phyloP scores from a whole-genome alignment of 2,888 invertebrate species.

The Eilema depressum region DNA sequence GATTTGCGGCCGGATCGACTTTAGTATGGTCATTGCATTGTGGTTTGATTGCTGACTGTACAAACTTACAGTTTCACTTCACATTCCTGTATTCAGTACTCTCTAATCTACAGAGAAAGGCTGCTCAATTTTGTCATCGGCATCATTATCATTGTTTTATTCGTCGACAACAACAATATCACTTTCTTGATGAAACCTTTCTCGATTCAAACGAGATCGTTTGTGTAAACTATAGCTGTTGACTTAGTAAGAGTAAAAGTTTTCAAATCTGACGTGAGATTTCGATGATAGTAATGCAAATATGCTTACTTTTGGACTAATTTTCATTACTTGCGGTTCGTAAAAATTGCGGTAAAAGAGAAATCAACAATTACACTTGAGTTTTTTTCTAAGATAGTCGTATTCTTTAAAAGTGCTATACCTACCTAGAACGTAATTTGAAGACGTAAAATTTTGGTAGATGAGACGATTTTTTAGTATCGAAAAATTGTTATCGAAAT shows the following conservation, averaged over 20 bases:
- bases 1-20: conserved; percentile 54
- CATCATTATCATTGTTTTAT: conserved; percentile 40
- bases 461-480: neutral
- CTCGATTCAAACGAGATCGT: conserved; percentile 17
- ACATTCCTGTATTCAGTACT: conserved; percentile 42
- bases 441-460: neutral
- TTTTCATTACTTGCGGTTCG: conserved; percentile 14
- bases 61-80: conserved; percentile 55
- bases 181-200: conserved; percentile 48
- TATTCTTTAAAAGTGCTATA: neutral
- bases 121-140: conserved; percentile 42
- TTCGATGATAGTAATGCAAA: conserved; percentile 33
- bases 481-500: neutral
- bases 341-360: conserved; percentile 25
- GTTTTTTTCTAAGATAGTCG: conserved; percentile 8
- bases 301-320: conserved; percentile 27
- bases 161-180: conserved; percentile 32
- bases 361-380: conserved; percentile 27
- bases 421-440: neutral
- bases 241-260: conserved; percentile 39
- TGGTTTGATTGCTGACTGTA: conserved; percentile 51
- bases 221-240: conserved; percentile 46
- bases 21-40: conserved; percentile 42
- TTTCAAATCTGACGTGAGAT: conserved; percentile 35
- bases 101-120: conserved; percentile 52